A percentile compares a stretch with the other conserved stretches of the same genome.
These are phyloP conservation scores for Thaleichthys pacificus DNA, from an alignment of 2,797 vertebrate genomes.

Conservation along the genomic window DNA sequence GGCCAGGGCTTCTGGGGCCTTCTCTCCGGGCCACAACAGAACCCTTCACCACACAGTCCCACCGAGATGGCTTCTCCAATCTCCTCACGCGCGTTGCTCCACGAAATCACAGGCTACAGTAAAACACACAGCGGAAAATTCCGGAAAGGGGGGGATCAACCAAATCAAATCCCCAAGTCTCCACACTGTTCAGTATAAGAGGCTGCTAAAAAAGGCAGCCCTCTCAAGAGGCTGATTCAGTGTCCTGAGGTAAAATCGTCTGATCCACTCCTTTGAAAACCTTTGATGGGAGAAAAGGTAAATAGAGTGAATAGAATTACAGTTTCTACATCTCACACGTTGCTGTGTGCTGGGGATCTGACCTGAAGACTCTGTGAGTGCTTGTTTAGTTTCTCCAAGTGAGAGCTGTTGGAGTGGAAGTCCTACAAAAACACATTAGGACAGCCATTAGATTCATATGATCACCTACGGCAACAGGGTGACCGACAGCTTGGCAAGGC, in stretches of 20 bases:
- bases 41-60: background rate
- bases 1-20: constrained; percentile 25
- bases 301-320: background rate
- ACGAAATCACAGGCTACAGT: no score
- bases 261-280: constrained; percentile 1
- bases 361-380: constrained; percentile 11
- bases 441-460: constrained; percentile 64
- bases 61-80: background rate
- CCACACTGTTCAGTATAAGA: no score
- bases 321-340: background rate
- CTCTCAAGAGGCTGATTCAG: background rate
- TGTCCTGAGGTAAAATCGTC: background rate
- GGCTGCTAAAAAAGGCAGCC: background rate
- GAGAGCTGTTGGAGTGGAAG: constrained; percentile 41
- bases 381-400: constrained; percentile 38
- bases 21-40: constrained; percentile 31
- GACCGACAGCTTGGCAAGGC: constrained; percentile 59
- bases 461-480: constrained; percentile 62
- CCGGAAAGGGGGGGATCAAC: no score
- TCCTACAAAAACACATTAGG: constrained; percentile 67
- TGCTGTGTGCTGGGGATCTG: background rate
- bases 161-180: background rate
- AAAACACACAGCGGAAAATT: no score
- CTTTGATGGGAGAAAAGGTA: background rate
- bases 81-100: no score